Evolutionary conservation across 2,888 invertebrate genomes (phyloP).

Genomic region (Conops quadrifasciatus): DNA sequence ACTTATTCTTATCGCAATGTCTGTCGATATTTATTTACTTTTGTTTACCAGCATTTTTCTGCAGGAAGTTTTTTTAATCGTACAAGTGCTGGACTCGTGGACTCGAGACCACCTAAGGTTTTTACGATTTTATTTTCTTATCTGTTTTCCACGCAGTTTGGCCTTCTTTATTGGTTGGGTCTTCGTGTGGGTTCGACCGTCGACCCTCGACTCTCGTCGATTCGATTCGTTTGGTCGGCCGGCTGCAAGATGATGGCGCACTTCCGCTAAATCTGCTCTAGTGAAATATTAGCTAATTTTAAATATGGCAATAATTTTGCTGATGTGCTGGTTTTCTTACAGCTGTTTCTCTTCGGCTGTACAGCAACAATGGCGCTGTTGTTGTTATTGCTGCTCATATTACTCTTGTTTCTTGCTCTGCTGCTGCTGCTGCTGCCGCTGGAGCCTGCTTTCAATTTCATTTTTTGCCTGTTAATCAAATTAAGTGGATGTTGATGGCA

Average conservation of each 20-base stretch:
- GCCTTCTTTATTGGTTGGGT: too few relatives aligned
- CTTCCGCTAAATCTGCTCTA: conserved; percentile 4
- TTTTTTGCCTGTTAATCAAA: conserved; percentile 54
- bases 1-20: background rate
- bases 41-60: too few relatives aligned
- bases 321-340: background rate
- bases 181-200: too few relatives aligned
- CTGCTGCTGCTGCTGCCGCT: conserved; percentile 1
- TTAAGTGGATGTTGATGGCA: conserved; percentile 59
- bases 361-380: background rate
- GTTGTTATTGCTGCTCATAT: too few relatives aligned
- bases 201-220: too few relatives aligned
- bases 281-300: conserved; percentile 14
- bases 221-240: too few relatives aligned
- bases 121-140: background rate
- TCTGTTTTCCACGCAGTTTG: background rate
- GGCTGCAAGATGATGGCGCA: background rate
- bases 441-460: conserved; percentile 38
- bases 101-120: too few relatives aligned
- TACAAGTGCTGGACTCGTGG: too few relatives aligned
- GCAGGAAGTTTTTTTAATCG: too few relatives aligned
- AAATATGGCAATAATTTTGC: conserved; percentile 4
- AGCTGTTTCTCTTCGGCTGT: too few relatives aligned
- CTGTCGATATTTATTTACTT: too few relatives aligned
- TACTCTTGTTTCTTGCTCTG: background rate